Evolutionary conservation across 2,113 vertebrate species (phyloP).

Genomic region (Ivindomyrus marchei): DNA sequence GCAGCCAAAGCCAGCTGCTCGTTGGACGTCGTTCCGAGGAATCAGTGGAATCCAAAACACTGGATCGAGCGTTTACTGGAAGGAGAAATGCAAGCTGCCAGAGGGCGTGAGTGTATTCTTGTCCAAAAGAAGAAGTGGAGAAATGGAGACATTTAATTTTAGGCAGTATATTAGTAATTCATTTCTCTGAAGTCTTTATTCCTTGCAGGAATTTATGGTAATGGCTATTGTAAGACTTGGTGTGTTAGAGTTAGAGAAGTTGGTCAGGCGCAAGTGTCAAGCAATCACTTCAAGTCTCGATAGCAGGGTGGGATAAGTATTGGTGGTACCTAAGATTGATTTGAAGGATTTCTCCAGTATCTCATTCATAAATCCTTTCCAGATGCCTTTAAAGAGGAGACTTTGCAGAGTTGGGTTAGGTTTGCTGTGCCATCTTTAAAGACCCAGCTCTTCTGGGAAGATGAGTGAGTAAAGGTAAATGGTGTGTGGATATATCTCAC

Average conservation of each 20-base stretch:
- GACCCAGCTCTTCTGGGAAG: background rate
- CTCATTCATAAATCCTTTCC: background rate
- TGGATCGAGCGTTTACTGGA: background rate
- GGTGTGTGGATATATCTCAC: background rate
- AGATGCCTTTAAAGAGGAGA: background rate
- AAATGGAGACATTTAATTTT: background rate
- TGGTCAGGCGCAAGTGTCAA: background rate
- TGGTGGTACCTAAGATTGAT: background rate
- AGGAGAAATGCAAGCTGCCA: background rate
- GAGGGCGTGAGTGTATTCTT: background rate
- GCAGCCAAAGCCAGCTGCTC: background rate
- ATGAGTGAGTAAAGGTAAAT: background rate
- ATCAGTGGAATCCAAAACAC: background rate
- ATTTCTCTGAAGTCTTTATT: background rate
- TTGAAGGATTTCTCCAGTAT: background rate
- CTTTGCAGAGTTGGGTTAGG: background rate
- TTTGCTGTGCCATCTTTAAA: background rate
- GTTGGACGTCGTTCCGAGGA: background rate
- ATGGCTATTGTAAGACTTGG: background rate
- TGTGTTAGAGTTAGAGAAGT: background rate
- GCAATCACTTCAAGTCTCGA: background rate
- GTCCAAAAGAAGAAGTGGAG: background rate
- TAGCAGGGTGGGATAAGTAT: background rate
- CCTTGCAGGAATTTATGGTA: background rate
- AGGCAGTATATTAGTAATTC: background rate